Evolutionary conservation across 53 echinoderm and acorn worm species (phyloP).

Genomic region (Zoroaster sp.): DNA sequence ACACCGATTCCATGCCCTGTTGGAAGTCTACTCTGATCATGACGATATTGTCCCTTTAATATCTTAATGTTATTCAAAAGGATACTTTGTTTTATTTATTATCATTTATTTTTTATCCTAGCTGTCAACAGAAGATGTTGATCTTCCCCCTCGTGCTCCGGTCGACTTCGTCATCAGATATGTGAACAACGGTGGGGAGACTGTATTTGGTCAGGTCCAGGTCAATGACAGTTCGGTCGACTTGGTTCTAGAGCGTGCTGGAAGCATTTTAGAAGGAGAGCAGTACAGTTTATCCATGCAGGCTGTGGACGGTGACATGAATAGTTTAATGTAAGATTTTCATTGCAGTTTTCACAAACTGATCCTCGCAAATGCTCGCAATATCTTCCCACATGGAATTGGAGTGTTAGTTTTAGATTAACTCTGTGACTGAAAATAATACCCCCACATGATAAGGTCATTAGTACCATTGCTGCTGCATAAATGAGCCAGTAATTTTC

Average conservation of each 20-base stretch:
- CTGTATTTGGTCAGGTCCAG: constrained; percentile 24
- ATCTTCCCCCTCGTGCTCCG: constrained; percentile 13
- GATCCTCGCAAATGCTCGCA: too few relatives aligned
- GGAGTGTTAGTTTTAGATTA: too few relatives aligned
- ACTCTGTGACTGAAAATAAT: too few relatives aligned
- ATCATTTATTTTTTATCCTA: background rate
- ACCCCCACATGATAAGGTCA: too few relatives aligned
- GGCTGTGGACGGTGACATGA: constrained; percentile 47
- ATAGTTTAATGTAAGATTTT: constrained; percentile 40
- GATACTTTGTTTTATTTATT: background rate
- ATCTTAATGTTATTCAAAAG: too few relatives aligned
- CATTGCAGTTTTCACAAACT: too few relatives aligned
- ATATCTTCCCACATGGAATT: too few relatives aligned
- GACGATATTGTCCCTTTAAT: too few relatives aligned
- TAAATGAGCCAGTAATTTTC: too few relatives aligned
- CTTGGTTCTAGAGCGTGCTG: constrained; percentile 44
- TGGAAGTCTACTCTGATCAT: too few relatives aligned
- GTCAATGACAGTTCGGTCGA: constrained; percentile 34
- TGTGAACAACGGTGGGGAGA: background rate
- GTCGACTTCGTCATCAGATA: constrained; percentile 5
- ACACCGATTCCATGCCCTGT: too few relatives aligned
- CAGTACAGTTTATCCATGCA: constrained; percentile 58
- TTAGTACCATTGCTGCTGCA: too few relatives aligned
- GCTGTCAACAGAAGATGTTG: constrained; percentile 44
- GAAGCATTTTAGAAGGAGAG: constrained; percentile 23